Base-by-base conservation (phyloP, 1,140 invertebrate genomes). In the Arctopsyche grandis region DNA sequence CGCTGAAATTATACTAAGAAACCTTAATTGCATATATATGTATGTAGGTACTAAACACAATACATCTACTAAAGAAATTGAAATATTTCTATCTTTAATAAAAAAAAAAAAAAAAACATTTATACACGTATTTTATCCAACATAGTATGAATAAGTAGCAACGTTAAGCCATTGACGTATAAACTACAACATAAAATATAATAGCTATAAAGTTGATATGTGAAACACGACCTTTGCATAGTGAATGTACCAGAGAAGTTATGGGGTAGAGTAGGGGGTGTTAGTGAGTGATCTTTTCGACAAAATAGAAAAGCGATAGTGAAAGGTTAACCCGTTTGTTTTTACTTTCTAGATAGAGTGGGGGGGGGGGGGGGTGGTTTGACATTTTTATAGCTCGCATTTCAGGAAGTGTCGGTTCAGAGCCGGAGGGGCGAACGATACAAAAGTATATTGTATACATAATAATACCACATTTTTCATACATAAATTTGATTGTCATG, bases 291-390 rank as follows among this genome's bases (percentile, higher is more conserved):
- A 66, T 66, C 63, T 66, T 29, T 66, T 26, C 10, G 63, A 22
- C n/a, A 66, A 66, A 60, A 60, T 60, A 60, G 56, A 60, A 60
- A 60, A 66, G 63, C 63, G 24, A 29, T 66, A 66, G 63, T 12
- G 63, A 26, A 66, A 66, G 24, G 24, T 66, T 60, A 19, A 19
- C 12, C 24, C 63, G 24, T 66, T 66, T 66, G 21, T 66, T 66
- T 66, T 66, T 66, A 26, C 10, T 66, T 66, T 66, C 63, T 66
- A 26, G 63, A 24, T 19, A 19, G 24, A n/a, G n/a, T n/a, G n/a
- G n/a, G n/a, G n/a, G n/a, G n/a, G n/a, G n/a, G n/a, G n/a, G n/a
- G 24, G 24, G 22, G 24, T 26, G 24, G 63, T 29, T 66, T 29
- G 63, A 24, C 24, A 66, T 66, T 66, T 66, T 66, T 66, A 66